phyloP scores from a whole-genome alignment of 2,113 vertebrate genomes.

The Apodemus speciosus region DNA sequence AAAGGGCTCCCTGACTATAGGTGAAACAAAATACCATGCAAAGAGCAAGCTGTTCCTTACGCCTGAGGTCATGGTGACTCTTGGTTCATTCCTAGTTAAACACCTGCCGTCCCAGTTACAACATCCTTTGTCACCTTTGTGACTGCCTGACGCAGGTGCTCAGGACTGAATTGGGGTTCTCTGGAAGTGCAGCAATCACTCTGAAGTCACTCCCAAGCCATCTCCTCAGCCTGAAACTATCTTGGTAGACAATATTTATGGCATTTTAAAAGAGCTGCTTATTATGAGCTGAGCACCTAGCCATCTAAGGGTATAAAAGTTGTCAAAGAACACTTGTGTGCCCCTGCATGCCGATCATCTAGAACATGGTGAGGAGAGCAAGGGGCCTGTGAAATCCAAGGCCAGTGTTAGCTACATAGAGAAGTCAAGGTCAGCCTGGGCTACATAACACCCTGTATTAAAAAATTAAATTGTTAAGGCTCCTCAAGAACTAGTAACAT shows the following conservation, averaged over 20 bases:
- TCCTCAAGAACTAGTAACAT: neutral
- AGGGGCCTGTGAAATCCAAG: neutral
- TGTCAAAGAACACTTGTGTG: neutral
- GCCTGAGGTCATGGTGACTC: too few species aligned
- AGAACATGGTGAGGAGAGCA: neutral
- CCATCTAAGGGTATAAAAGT: neutral
- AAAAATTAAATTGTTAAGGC: neutral
- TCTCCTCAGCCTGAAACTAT: neutral
- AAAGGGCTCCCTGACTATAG: neutral
- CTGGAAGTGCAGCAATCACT: neutral
- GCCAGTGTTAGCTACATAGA: neutral
- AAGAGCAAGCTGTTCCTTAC: neutral
- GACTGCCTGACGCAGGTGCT: neutral
- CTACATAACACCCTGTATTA: neutral
- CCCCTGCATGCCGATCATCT: too few species aligned
- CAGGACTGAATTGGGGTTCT: neutral
- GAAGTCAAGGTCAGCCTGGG: neutral
- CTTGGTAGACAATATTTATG: neutral
- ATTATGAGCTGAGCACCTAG: neutral
- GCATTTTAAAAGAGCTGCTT: slow-evolving; percentile 5
- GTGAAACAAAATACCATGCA: neutral
- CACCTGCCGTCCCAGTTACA: neutral
- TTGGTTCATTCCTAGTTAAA: neutral
- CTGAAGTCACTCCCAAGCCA: neutral
- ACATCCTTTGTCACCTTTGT: neutral